These are phyloP conservation scores for Chinchilla lanigera DNA, from an alignment of 2,113 vertebrate genomes.

Conservation along the genomic window DNA sequence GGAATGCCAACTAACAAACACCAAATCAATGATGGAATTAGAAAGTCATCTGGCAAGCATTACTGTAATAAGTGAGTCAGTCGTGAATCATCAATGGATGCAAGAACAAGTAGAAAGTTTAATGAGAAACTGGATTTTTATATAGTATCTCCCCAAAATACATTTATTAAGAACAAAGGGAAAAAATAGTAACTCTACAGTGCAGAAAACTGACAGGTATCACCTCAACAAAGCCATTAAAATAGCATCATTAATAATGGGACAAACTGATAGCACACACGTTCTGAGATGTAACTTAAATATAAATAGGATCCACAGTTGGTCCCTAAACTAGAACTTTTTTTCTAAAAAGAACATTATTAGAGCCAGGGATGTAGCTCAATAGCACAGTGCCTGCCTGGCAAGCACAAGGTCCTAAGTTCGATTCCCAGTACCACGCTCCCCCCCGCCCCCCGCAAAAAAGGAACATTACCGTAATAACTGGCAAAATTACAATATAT, in stretches of 20 bases:
- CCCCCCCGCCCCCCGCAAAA: no score
- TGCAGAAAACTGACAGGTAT: conserved; percentile 6
- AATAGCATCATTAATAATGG: conserved; percentile 19
- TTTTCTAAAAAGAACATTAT: conserved; percentile 31
- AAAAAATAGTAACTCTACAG: background rate
- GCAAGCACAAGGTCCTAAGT: no score
- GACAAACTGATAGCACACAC: background rate
- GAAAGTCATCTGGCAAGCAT: background rate
- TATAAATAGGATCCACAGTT: background rate
- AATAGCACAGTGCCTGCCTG: no score
- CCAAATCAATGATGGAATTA: background rate
- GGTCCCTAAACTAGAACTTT: background rate
- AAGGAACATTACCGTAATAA: conserved; percentile 41
- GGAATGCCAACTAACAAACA: background rate
- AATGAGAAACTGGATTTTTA: background rate
- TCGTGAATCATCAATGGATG: background rate
- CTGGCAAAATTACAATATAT: background rate
- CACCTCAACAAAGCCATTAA: conserved; percentile 18
- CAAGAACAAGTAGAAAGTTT: background rate
- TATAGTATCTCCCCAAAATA: background rate
- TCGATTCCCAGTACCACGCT: no score
- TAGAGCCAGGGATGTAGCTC: no score
- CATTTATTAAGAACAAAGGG: background rate
- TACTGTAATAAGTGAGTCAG: background rate
- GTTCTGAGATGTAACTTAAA: background rate